A percentile compares a stretch with the other conserved stretches of the same genome.
Evolutionary conservation across 2,113 vertebrate genomes (phyloP).

Genomic region (Vulpes lagopus): DNA sequence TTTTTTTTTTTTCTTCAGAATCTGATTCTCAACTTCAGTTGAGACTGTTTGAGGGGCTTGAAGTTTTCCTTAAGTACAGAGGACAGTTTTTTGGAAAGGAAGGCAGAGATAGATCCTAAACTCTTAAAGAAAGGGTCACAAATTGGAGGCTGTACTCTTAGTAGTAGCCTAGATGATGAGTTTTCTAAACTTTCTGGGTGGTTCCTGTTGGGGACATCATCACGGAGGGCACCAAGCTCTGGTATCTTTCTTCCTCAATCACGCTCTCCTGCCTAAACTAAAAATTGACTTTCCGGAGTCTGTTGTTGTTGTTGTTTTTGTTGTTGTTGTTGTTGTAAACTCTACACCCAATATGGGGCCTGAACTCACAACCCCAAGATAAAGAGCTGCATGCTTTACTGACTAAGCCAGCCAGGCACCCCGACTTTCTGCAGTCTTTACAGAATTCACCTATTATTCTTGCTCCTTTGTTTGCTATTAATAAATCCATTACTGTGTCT

Average conservation of each 20-base stretch:
- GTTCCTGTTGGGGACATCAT: background rate
- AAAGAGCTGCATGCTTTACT: background rate
- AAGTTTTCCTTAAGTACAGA: background rate
- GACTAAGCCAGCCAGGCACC: background rate
- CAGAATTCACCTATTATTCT: conserved; percentile 19
- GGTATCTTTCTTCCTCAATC: background rate
- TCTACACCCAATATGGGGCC: background rate
- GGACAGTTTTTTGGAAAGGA: conserved; percentile 13
- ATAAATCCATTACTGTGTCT: background rate
- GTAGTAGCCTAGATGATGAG: background rate
- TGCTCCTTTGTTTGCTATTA: background rate
- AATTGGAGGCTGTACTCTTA: background rate
- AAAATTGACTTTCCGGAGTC: conserved; percentile 1
- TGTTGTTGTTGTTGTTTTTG: background rate
- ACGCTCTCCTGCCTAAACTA: background rate
- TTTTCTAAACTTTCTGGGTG: background rate
- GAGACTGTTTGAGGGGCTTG: background rate
- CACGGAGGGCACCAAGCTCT: background rate
- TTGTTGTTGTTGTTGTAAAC: background rate
- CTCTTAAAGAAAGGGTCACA: background rate
- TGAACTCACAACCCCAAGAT: background rate
- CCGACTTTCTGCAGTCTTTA: background rate
- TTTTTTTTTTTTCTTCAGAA: background rate
- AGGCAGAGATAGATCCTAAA: background rate
- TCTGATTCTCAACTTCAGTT: background rate